These are phyloP conservation scores for Dicranocentrus wangi DNA, from an alignment of 2,888 invertebrate genomes.

Conservation along the genomic window DNA sequence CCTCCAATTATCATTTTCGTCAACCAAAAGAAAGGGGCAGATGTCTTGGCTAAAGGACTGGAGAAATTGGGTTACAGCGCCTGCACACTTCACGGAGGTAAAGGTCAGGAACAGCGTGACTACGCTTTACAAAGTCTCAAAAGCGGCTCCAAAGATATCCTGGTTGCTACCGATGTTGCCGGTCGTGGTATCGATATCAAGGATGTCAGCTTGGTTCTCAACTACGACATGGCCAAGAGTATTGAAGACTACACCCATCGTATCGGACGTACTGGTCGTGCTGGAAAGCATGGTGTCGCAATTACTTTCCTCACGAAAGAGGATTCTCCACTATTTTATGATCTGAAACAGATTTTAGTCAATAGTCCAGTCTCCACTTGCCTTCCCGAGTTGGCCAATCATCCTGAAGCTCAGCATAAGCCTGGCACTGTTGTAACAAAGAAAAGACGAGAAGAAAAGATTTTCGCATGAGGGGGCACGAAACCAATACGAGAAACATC, in stretches of 20 bases:
- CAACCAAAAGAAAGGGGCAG: slow-evolving; percentile 99
- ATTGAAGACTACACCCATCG: slow-evolving; percentile 99
- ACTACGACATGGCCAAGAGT: slow-evolving; percentile 99
- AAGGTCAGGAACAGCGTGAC: slow-evolving; percentile 99
- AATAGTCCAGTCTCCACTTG: slow-evolving; percentile 94
- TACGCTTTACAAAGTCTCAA: slow-evolving; percentile 97
- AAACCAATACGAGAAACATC: neutral
- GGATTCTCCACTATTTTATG: slow-evolving; percentile 95
- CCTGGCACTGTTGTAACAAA: slow-evolving; percentile 93
- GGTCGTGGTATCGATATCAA: slow-evolving; percentile 99
- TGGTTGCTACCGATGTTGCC: slow-evolving; percentile 99
- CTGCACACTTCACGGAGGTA: slow-evolving; percentile 98
- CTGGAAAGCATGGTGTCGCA: slow-evolving; percentile 97
- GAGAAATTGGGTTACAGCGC: slow-evolving; percentile 98
- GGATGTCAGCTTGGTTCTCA: slow-evolving; percentile 98
- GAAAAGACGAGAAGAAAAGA: slow-evolving; percentile 94
- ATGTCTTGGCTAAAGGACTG: slow-evolving; percentile 95
- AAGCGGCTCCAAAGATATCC: slow-evolving; percentile 95
- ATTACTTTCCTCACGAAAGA: slow-evolving; percentile 98
- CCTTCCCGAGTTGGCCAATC: slow-evolving; percentile 96
- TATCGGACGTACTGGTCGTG: slow-evolving; percentile 99
- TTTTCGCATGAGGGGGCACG: slow-evolving; percentile 83
- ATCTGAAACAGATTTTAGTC: slow-evolving; percentile 92
- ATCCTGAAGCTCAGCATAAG: slow-evolving; percentile 98
- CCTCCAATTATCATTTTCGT: slow-evolving; percentile 99